A percentile compares a stretch with the other conserved stretches of the same genome.
Evolutionary conservation across 2,888 invertebrate genomes (phyloP).

Genomic region (Drosophila kanekoi): DNA sequence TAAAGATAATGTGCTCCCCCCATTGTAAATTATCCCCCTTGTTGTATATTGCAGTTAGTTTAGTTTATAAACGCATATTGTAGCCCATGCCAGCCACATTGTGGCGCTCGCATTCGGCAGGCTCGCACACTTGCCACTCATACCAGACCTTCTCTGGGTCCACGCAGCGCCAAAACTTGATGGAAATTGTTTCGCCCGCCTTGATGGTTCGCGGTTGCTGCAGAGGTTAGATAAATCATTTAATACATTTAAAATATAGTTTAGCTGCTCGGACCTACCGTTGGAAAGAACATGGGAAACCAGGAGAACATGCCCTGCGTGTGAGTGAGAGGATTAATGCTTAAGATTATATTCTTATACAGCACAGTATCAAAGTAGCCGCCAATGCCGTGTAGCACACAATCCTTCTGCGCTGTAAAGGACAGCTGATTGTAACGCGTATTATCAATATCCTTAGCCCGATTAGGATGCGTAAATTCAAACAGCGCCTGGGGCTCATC

Average conservation of each 20-base stretch:
- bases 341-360: constrained; percentile 93
- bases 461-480: constrained; percentile 96
- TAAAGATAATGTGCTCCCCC: constrained; percentile 20
- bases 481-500: constrained; percentile 87
- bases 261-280: constrained; percentile 86
- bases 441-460: constrained; percentile 89
- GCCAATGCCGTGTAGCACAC: constrained; percentile 96
- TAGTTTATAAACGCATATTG: constrained; percentile 52
- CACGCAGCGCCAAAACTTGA: constrained; percentile 95
- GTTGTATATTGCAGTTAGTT: constrained; percentile 10
- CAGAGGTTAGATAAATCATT: constrained; percentile 1
- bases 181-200: constrained; percentile 89
- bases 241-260: background rate
- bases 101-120: constrained; percentile 76
- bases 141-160: constrained; percentile 96
- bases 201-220: constrained; percentile 87
- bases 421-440: constrained; percentile 89
- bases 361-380: constrained; percentile 97
- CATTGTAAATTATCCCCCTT: constrained; percentile 15
- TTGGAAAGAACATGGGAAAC: constrained; percentile 98
- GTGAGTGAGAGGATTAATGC: constrained; percentile 95
- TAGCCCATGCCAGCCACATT: constrained; percentile 80
- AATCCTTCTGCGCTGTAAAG: constrained; percentile 90
- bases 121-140: constrained; percentile 91
- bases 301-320: constrained; percentile 98